Conservation (phyloP, 1,140 invertebrate genomes). For the Drosophila obscura region DNA sequence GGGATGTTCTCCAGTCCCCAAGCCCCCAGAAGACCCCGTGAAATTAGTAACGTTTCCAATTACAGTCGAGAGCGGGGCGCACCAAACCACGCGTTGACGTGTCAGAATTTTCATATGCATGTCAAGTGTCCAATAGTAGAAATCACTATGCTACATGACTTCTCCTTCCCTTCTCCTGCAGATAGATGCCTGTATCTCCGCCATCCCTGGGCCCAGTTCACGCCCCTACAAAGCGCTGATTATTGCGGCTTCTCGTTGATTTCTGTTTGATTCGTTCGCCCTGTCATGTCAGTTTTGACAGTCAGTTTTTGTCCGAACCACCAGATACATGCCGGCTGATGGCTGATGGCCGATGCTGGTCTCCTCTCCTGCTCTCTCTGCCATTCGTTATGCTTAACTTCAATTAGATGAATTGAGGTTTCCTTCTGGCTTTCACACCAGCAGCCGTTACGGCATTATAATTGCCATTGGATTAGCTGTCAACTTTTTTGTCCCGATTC, state of each 20-base stretch:
- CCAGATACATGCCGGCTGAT: slow-evolving; percentile 41
- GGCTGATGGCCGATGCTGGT: slow-evolving; percentile 57
- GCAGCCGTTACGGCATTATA: slow-evolving; percentile 70
- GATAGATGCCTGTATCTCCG: too few species aligned
- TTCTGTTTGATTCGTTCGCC: slow-evolving; percentile 69
- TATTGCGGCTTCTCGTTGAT: slow-evolving; percentile 61
- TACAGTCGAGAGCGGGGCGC: slow-evolving; percentile 28
- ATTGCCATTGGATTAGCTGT: slow-evolving; percentile 83
- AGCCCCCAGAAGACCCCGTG: slow-evolving; percentile 7
- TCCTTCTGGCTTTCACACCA: slow-evolving; percentile 59
- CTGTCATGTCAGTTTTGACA: slow-evolving; percentile 83
- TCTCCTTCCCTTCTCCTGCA: not conserved
- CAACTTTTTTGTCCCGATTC: slow-evolving; percentile 57
- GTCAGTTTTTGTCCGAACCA: slow-evolving; percentile 48
- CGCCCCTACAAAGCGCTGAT: slow-evolving; percentile 75
- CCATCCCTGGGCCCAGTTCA: slow-evolving; percentile 4
- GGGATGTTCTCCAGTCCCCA: slow-evolving; percentile 6
- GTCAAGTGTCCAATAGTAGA: slow-evolving; percentile 76
- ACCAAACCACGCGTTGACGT: slow-evolving; percentile 72
- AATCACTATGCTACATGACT: slow-evolving; percentile 32
- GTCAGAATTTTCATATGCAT: slow-evolving; percentile 84
- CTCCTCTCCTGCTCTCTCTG: not conserved
- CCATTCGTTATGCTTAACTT: slow-evolving; percentile 72
- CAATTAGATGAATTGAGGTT: slow-evolving; percentile 80
- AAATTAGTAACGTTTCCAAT: slow-evolving; percentile 75